phyloP scores from a whole-genome alignment of 1,140 invertebrate genomes.

The Cydia splendana region DNA sequence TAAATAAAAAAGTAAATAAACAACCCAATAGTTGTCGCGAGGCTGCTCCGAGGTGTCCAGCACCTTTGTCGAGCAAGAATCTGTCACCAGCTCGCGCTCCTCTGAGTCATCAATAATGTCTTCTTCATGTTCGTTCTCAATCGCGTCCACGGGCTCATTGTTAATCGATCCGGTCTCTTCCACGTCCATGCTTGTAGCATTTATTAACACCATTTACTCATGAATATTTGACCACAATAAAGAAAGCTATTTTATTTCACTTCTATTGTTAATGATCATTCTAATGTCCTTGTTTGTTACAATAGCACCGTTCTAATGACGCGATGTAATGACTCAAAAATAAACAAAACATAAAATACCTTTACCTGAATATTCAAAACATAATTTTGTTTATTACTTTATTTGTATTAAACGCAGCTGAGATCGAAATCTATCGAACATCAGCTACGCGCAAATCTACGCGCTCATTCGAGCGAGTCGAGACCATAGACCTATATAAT shows the following conservation, averaged over 20 bases:
- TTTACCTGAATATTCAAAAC: constrained; percentile 16
- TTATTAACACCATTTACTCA: constrained; percentile 13
- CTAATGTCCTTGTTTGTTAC: constrained; percentile 17
- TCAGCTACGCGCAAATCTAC: neutral
- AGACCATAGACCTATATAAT: no score
- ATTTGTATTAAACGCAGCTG: neutral
- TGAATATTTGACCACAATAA: neutral
- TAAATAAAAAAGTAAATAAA: constrained; percentile 93
- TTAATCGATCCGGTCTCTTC: constrained; percentile 69
- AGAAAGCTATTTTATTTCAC: constrained; percentile 12
- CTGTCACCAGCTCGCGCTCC: constrained; percentile 67
- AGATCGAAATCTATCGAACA: constrained; percentile 2
- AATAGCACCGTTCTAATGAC: neutral
- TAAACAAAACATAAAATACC: constrained; percentile 6
- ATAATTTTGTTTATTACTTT: constrained; percentile 7
- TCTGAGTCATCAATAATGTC: constrained; percentile 70
- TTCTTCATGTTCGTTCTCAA: constrained; percentile 72
- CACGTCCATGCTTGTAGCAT: constrained; percentile 43
- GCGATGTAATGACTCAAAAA: constrained; percentile 5
- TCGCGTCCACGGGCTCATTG: constrained; percentile 47
- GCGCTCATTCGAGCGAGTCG: neutral
- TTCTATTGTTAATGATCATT: constrained; percentile 9
- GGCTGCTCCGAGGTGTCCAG: constrained; percentile 76
- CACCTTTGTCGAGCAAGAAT: constrained; percentile 70
- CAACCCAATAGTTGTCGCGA: constrained; percentile 81